Base-by-base conservation (phyloP, 2,888 invertebrate species). In the Pseudoips prasinana region DNA sequence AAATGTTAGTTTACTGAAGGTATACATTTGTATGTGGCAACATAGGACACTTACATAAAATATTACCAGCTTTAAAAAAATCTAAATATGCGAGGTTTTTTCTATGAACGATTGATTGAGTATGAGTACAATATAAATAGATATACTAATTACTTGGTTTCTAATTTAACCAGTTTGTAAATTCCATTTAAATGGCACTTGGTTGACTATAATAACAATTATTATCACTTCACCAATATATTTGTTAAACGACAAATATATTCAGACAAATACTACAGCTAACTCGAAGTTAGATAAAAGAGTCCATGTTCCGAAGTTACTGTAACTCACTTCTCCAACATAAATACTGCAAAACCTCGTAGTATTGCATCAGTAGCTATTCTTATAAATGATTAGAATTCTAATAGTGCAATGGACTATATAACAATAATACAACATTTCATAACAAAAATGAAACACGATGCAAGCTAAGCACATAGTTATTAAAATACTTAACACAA, bases 121-220 rank as follows among this genome's bases (percentile, higher is more conserved):
- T 14, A 14, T 14, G 5, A 3, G 14, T 14, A 5, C 14, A 14
- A 14, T 14, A 3, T 14, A 14, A 14, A 14, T n/a, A 14, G 14
- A n/a, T 23, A 23, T n/a, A 20, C n/a, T 5, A 20, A 20, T 20
- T 20, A 20, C 32, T 19, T 14, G 19, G 7, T n/a, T 20, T 20
- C 7, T 20, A 18, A 18, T 18, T 18, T 5, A 18, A 18, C n/a
- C n/a, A n/a, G n/a, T n/a, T 14, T 14, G 29, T 47, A 46, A 55
- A 45, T 44, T 17, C 53, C 48, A 54, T 41, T 57, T 56, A 46
- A 64, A 76, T 78, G 78, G 78, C 78, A 78, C 78, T 58, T 64
- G 47, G 39, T 58, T 69, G 74, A 73, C 73, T 73, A 73, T 30
- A 40, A 35, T 52, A 58, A 57, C 48, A 63, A 59, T 3, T 54